A percentile compares a stretch with the other conserved stretches of the same genome.
Evolutionary conservation across 2,888 invertebrate genomes (phyloP).

Genomic region (Amphimallon solstitiale): DNA sequence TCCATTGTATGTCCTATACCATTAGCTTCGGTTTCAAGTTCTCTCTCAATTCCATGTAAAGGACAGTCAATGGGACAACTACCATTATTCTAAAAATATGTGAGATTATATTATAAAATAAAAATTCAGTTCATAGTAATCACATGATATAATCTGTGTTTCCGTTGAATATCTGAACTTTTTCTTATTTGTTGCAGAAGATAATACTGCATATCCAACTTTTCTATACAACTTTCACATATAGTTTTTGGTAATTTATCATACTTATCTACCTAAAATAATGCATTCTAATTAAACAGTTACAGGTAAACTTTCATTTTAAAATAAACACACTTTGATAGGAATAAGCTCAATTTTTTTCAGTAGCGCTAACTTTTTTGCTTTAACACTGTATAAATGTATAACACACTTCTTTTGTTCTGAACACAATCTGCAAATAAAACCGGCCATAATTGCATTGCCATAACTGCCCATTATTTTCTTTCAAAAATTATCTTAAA

Average conservation of each 20-base stretch:
- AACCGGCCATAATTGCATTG: constrained; percentile 82
- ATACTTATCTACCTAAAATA: constrained; percentile 59
- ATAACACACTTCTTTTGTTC: constrained; percentile 86
- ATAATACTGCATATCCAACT: constrained; percentile 66
- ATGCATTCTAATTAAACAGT: constrained; percentile 30
- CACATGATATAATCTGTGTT: constrained; percentile 58
- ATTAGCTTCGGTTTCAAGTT: not conserved
- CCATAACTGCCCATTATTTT: constrained; percentile 81
- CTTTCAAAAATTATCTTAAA: not conserved
- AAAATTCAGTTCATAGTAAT: constrained; percentile 14
- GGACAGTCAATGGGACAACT: constrained; percentile 58
- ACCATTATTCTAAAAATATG: constrained; percentile 48
- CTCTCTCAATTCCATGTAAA: constrained; percentile 48
- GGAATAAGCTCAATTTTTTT: constrained; percentile 85
- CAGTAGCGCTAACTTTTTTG: constrained; percentile 77
- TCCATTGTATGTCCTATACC: not conserved
- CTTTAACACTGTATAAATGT: constrained; percentile 85
- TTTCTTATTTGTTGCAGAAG: constrained; percentile 64
- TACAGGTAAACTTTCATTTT: constrained; percentile 22
- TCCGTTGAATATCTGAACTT: constrained; percentile 56
- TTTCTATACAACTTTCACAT: constrained; percentile 67
- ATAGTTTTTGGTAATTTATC: constrained; percentile 75
- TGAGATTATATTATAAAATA: too few species aligned
- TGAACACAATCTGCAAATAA: constrained; percentile 86
- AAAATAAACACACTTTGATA: constrained; percentile 73